These are phyloP conservation scores for Zaprionus capensis DNA, from an alignment of 1,140 invertebrate species.

Conservation along the genomic window DNA sequence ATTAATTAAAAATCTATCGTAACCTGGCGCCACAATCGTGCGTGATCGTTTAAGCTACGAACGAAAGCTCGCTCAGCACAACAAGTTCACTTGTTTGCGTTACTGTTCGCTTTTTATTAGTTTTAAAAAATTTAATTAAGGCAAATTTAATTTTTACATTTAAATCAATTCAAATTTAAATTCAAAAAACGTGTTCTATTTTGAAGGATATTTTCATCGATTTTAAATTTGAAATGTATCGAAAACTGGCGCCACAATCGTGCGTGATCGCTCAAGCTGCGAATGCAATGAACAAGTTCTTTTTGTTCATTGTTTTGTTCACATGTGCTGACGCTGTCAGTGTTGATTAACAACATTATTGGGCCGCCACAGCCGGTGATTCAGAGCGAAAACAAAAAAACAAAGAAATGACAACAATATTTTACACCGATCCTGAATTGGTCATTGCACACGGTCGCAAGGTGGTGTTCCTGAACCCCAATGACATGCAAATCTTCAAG, in stretches of 20 bases:
- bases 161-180: slow-evolving; percentile 14
- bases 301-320: background rate
- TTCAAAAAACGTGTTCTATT: background rate
- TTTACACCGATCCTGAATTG: slow-evolving; percentile 71
- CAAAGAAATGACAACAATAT: slow-evolving; percentile 68
- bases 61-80: background rate
- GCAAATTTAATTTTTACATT: background rate
- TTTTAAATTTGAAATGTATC: background rate
- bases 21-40: background rate
- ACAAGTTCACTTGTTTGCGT: no score
- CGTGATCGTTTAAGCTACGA: background rate
- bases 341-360: slow-evolving; percentile 3
- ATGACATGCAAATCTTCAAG: slow-evolving; percentile 82
- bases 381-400: slow-evolving; percentile 4
- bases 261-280: background rate
- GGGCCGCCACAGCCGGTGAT: slow-evolving; percentile 2
- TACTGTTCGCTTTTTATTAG: no score
- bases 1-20: background rate
- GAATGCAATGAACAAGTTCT: background rate
- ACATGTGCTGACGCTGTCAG: background rate
- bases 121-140: no score
- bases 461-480: slow-evolving; percentile 75
- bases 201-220: background rate
- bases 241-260: background rate
- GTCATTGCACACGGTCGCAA: slow-evolving; percentile 67